These are phyloP conservation scores for Plagodis dolabraria DNA, from an alignment of 2,888 invertebrate genomes.

Conservation along the genomic window DNA sequence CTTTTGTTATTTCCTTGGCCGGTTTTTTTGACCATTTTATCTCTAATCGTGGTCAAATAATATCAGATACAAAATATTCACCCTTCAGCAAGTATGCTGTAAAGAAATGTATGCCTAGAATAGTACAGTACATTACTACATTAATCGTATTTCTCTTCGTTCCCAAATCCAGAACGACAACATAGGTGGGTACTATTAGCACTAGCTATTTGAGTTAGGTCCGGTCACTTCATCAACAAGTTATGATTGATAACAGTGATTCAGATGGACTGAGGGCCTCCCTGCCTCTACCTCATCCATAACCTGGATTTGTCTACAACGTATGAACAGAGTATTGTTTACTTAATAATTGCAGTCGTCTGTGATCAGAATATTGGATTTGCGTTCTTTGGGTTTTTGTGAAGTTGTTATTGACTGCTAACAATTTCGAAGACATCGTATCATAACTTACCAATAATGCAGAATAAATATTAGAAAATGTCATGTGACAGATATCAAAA, in stretches of 20 bases:
- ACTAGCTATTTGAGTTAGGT: conserved; percentile 26
- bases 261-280: conserved; percentile 45
- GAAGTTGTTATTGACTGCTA: background rate
- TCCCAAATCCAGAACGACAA: background rate
- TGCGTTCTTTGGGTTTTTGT: background rate
- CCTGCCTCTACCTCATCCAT: conserved; percentile 60
- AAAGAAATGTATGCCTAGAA: too few relatives aligned
- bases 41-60: too few relatives aligned
- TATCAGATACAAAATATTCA: too few relatives aligned
- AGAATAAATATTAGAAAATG: too few relatives aligned
- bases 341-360: background rate
- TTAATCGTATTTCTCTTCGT: background rate
- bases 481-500: too few relatives aligned
- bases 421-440: background rate
- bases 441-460: too few relatives aligned
- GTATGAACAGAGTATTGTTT: conserved; percentile 51
- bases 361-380: background rate
- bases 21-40: too few relatives aligned
- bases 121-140: too few relatives aligned
- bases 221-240: conserved; percentile 72
- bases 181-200: conserved; percentile 2
- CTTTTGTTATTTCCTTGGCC: too few relatives aligned
- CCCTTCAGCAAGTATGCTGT: too few relatives aligned
- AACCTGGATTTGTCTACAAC: conserved; percentile 64
- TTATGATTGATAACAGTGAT: conserved; percentile 77